These are phyloP conservation scores for Linurgus olivaceus DNA, from an alignment of 2,797 vertebrate genomes.

Conservation along the genomic window DNA sequence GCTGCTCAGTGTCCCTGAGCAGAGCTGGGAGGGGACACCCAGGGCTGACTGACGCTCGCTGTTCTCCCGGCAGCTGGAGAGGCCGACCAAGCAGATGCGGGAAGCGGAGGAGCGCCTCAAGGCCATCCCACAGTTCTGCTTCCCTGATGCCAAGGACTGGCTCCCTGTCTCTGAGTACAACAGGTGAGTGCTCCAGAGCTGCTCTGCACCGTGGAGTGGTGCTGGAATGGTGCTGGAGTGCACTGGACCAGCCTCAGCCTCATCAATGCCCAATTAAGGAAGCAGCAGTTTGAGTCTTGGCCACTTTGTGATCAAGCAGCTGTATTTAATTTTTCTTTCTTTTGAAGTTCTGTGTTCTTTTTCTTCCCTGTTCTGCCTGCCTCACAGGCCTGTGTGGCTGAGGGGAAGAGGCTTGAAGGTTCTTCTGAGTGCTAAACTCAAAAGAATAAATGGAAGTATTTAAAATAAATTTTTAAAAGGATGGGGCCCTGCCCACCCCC, in stretches of 20 bases:
- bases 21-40: not conserved
- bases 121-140: slow-evolving; percentile 98
- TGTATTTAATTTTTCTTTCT: not conserved
- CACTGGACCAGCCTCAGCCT: not conserved
- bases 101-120: slow-evolving; percentile 97
- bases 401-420: not conserved
- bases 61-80: slow-evolving; percentile 84
- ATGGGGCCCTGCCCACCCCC: not conserved
- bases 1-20: not conserved
- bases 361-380: not conserved
- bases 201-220: not conserved
- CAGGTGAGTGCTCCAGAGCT: slow-evolving; percentile 78
- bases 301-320: not conserved
- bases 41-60: not conserved
- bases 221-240: not conserved
- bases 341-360: not conserved
- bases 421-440: not conserved
- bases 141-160: slow-evolving; percentile 98
- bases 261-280: not conserved
- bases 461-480: not conserved
- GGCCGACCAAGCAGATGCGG: slow-evolving; percentile 95
- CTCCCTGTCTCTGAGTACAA: slow-evolving; percentile 90
- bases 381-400: not conserved
- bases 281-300: slow-evolving; percentile 19
- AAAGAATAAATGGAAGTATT: not conserved